Percentiles rank a stretch among this genome's conserved stretches.
Conservation (phyloP, 2,797 vertebrate species). For the Falco peregrinus region DNA sequence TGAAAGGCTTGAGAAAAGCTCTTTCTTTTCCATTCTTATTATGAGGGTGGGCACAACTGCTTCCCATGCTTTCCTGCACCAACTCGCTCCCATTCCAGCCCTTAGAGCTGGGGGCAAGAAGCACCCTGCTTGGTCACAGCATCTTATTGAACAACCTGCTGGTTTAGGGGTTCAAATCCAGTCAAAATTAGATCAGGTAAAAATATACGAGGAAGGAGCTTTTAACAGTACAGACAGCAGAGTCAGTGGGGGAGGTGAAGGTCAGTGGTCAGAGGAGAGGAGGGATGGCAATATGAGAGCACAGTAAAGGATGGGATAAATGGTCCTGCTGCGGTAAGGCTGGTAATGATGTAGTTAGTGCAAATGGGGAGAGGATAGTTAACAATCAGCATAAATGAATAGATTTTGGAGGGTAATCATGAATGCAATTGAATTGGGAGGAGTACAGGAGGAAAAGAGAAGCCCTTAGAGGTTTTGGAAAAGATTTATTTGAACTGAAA, state of each 20-base stretch:
- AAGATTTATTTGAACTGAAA: constrained; percentile 37
- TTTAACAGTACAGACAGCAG: not conserved
- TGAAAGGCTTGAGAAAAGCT: not conserved
- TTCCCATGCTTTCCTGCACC: not conserved
- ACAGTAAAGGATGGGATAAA: not conserved
- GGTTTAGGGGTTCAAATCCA: not conserved
- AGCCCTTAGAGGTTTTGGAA: not conserved
- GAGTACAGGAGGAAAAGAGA: not conserved
- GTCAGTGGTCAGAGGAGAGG: constrained; percentile 13
- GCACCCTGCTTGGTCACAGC: not conserved
- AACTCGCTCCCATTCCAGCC: not conserved
- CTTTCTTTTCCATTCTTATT: not conserved
- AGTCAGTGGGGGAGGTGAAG: constrained; percentile 15
- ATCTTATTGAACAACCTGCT: not conserved
- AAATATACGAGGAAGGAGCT: not conserved
- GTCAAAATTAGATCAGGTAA: not conserved
- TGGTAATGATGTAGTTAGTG: constrained; percentile 42
- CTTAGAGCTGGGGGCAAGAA: not conserved
- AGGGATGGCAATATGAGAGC: not conserved
- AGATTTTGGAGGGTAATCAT: constrained; percentile 45
- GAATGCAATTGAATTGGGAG: constrained; percentile 29
- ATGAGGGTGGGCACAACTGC: not conserved
- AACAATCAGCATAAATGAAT: constrained; percentile 49
- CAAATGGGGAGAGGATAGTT: constrained; percentile 32
- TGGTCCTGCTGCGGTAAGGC: not conserved